Percentiles rank a stretch among this genome's conserved stretches.
These are phyloP conservation scores for Lagopus muta DNA, from an alignment of 2,113 vertebrate species.

Conservation along the genomic window DNA sequence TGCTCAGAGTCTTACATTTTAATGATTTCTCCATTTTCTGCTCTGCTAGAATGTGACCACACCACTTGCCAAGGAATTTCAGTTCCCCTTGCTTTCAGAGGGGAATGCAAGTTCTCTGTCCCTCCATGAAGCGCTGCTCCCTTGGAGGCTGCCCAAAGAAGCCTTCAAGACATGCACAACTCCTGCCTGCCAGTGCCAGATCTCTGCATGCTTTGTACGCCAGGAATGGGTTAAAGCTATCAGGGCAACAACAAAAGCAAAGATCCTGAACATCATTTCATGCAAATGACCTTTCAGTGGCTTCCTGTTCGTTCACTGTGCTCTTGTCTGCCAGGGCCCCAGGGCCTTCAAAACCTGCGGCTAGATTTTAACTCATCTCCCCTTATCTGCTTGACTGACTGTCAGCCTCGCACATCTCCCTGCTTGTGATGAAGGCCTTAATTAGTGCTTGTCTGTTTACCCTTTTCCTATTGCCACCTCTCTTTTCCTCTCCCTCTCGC, in stretches of 20 bases:
- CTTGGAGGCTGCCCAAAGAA: background rate
- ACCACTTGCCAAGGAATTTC: background rate
- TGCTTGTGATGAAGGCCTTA: conserved; percentile 91
- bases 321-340: conserved; percentile 92
- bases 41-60: background rate
- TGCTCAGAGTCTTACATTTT: background rate
- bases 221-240: conserved; percentile 49
- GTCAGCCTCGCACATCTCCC: conserved; percentile 93
- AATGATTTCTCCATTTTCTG: background rate
- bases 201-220: background rate
- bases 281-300: conserved; percentile 90
- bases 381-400: conserved; percentile 99
- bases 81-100: background rate
- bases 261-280: conserved; percentile 83
- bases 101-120: background rate
- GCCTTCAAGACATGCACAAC: background rate
- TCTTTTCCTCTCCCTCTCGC: conserved; percentile 57
- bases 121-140: background rate
- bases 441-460: conserved; percentile 88
- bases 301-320: conserved; percentile 82
- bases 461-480: conserved; percentile 74
- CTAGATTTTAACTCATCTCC: conserved; percentile 92
- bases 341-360: conserved; percentile 82
- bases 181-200: background rate
- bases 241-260: conserved; percentile 77